phyloP scores from a whole-genome alignment of 1,140 invertebrate genomes.

The Ips nitidus region DNA sequence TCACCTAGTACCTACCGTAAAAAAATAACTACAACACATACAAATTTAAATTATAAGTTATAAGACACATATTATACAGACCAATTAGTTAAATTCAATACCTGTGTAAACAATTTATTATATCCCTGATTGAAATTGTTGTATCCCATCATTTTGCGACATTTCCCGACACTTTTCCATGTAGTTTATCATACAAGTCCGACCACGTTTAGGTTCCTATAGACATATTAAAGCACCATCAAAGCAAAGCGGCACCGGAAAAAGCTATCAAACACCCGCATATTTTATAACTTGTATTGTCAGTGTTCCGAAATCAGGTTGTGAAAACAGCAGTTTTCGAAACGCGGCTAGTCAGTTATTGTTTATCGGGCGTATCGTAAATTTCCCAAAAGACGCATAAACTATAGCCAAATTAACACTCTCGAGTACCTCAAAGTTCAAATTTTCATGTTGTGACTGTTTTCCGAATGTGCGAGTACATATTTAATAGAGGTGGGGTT shows the following conservation, averaged over 20 bases:
- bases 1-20: too few species aligned
- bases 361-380: neutral
- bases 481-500: slow-evolving; percentile 46
- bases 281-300: too few species aligned
- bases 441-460: slow-evolving; percentile 19
- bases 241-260: too few species aligned
- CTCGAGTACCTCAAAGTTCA: slow-evolving; percentile 5
- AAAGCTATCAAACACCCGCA: too few species aligned
- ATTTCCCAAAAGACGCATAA: slow-evolving; percentile 12
- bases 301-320: too few species aligned
- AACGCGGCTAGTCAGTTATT: too few species aligned
- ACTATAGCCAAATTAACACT: slow-evolving; percentile 23
- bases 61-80: too few species aligned
- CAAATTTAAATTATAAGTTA: too few species aligned
- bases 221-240: too few species aligned
- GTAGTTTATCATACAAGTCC: slow-evolving; percentile 1
- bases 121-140: slow-evolving; percentile 78
- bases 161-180: slow-evolving; percentile 39
- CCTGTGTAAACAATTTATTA: slow-evolving; percentile 89
- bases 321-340: too few species aligned
- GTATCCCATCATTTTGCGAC: slow-evolving; percentile 71
- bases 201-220: too few species aligned
- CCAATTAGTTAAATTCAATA: slow-evolving; percentile 46
- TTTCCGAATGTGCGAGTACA: slow-evolving; percentile 27
- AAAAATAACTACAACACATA: too few species aligned